Conservation (phyloP, 2,888 invertebrate genomes). For the Tricholauxania praeusta region DNA sequence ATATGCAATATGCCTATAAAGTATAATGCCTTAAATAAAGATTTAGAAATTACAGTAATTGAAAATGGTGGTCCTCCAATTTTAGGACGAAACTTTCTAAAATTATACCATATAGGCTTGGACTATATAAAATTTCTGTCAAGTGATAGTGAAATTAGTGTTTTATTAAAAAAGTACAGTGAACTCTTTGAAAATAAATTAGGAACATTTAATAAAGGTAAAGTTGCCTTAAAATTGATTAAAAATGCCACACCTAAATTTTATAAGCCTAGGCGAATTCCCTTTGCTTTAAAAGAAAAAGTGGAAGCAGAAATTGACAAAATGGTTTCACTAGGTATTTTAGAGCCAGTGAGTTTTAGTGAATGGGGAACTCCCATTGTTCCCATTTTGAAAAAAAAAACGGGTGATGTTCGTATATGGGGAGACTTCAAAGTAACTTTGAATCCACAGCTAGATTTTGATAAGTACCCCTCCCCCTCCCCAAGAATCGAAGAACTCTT, state of each 20-base stretch:
- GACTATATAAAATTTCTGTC: not conserved
- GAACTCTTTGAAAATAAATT: constrained; percentile 29
- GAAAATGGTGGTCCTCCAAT: constrained; percentile 34
- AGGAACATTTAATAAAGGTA: constrained; percentile 33
- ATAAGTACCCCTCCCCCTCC: constrained; percentile 52
- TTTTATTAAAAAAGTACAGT: constrained; percentile 3
- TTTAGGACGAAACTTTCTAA: constrained; percentile 34
- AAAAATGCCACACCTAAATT: constrained; percentile 28
- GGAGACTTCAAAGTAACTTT: constrained; percentile 48
- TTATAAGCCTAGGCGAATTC: constrained; percentile 31
- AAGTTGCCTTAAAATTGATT: constrained; percentile 30
- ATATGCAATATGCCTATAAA: constrained; percentile 29
- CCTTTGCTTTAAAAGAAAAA: constrained; percentile 32
- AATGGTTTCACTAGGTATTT: constrained; percentile 35
- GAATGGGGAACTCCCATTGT: constrained; percentile 45
- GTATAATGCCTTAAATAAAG: constrained; percentile 31
- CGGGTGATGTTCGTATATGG: constrained; percentile 50
- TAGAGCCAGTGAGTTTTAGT: constrained; percentile 40
- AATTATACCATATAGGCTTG: constrained; percentile 8
- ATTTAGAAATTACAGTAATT: constrained; percentile 28
- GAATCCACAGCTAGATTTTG: constrained; percentile 50
- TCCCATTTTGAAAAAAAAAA: constrained; percentile 57
- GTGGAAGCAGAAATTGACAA: constrained; percentile 39
- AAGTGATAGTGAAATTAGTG: not conserved
- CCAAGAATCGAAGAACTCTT: constrained; percentile 52